A percentile compares a stretch with the other conserved stretches of the same genome.
Conservation (phyloP, 2,797 vertebrate species). For the Channa striata region DNA sequence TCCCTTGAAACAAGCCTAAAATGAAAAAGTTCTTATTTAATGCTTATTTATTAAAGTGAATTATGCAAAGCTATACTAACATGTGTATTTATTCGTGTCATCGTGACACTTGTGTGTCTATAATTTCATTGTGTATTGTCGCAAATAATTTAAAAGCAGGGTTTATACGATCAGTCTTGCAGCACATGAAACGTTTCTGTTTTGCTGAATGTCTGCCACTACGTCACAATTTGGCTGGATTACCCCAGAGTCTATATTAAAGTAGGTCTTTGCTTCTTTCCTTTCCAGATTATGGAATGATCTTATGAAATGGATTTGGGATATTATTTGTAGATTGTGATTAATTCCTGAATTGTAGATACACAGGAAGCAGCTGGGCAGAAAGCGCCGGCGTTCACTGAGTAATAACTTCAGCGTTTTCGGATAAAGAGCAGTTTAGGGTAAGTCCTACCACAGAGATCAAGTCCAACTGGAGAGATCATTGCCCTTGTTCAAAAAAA, state of each 20-base stretch:
- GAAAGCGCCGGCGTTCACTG: conserved; percentile 15
- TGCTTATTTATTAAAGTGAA: neutral
- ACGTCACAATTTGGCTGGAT: conserved; percentile 40
- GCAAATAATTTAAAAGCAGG: neutral
- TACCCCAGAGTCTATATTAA: conserved; percentile 37
- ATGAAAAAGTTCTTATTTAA: neutral
- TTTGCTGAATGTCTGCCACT: conserved; percentile 6
- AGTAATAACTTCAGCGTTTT: neutral
- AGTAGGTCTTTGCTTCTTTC: conserved; percentile 37
- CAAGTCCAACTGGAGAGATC: neutral
- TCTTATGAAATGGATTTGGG: conserved; percentile 49
- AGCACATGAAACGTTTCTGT: conserved; percentile 6
- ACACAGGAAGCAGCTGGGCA: conserved; percentile 14
- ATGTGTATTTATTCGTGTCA: neutral
- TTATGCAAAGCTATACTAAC: neutral
- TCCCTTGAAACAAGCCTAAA: too few relatives aligned
- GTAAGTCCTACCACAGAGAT: neutral
- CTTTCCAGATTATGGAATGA: conserved; percentile 52
- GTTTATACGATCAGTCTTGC: conserved; percentile 1
- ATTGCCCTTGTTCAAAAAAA: neutral
- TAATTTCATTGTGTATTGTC: neutral
- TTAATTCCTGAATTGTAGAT: conserved; percentile 49
- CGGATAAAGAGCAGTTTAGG: neutral
- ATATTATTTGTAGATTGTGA: conserved; percentile 50
- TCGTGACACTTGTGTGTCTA: neutral